phyloP scores from a whole-genome alignment of 2,797 vertebrate genomes.

The Hyperoplus immaculatus region DNA sequence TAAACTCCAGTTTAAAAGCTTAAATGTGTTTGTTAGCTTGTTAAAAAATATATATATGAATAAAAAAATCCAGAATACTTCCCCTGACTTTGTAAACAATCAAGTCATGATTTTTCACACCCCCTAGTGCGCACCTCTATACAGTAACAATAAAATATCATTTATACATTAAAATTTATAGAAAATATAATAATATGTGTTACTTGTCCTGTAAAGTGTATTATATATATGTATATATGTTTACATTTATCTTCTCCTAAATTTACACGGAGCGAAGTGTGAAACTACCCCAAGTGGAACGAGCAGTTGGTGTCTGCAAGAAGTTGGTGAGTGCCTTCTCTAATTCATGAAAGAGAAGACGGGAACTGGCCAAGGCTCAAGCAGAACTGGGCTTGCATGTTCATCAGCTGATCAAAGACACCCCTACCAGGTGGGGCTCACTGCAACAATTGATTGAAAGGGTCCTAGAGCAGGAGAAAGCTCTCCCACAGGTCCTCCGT shows the following conservation, averaged over 20 bases:
- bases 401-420: background rate
- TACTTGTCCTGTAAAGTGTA: background rate
- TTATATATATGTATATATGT: background rate
- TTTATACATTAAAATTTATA: too few relatives aligned
- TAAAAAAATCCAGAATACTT: too few relatives aligned
- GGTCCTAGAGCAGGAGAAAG: background rate
- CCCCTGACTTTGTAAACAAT: too few relatives aligned
- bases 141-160: too few relatives aligned
- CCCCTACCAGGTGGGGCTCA: background rate
- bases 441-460: background rate
- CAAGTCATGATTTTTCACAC: too few relatives aligned
- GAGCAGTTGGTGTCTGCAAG: background rate
- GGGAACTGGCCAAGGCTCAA: background rate
- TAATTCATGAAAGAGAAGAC: background rate
- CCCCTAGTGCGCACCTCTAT: too few relatives aligned
- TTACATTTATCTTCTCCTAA: background rate
- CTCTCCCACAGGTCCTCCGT: background rate
- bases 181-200: too few relatives aligned
- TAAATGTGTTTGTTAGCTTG: too few relatives aligned
- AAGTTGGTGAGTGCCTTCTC: background rate
- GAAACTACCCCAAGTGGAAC: background rate
- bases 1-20: too few relatives aligned
- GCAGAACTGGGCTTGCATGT: background rate
- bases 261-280: background rate
- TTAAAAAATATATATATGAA: too few relatives aligned